Evolutionary conservation across 2,113 vertebrate genomes (phyloP), one percentile per base, ranked within the genome.

Genomic region (Labeo catla): DNA sequence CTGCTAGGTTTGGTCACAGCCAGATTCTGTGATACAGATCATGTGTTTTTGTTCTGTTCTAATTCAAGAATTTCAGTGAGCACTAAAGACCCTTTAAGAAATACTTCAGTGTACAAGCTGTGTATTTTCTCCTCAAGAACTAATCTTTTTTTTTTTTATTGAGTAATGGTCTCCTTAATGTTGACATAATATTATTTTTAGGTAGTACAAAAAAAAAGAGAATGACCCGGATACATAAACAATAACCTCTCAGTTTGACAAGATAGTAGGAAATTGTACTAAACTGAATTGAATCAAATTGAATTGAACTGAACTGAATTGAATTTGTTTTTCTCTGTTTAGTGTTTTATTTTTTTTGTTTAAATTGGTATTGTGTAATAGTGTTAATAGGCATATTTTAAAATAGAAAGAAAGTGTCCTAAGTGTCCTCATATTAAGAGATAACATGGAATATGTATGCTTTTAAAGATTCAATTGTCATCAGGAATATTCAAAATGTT

Each of bases 1-100:
- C 81, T 82, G 63, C 81, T 47, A 70, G 81, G 49, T 52, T 82
- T 70, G 39, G 28, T 50, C 9, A n/a, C 43, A 50, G n/a, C 11
- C 43, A 4, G 34, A 39, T 61, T 59, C 36, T 76, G n/a, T 28
- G 11, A 28, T 76, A 76, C n/a, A 23, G 21, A 74, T 49, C 19
- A 23, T 5, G 21, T 49, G 39, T 45, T 21, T 73, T 45, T 45
- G 19, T 45, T 72, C 19, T 45, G 21, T 72, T 73, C 39, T 45
- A 43, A 73, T n/a, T n/a, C 36, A 21, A 45, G 21, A 10, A 73
- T 73, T n/a, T 72, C 4, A 21, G 2, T 72, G 68, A 72, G 36
- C 68, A 21, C 36, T 43, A 39, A 70, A 70, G 28, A 28, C 28
- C 28, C 28, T 28, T 28, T 28, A 28, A 63, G 59, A 9, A 63